Base-by-base conservation (phyloP, 2,113 vertebrate genomes). In the Polypterus senegalus region DNA sequence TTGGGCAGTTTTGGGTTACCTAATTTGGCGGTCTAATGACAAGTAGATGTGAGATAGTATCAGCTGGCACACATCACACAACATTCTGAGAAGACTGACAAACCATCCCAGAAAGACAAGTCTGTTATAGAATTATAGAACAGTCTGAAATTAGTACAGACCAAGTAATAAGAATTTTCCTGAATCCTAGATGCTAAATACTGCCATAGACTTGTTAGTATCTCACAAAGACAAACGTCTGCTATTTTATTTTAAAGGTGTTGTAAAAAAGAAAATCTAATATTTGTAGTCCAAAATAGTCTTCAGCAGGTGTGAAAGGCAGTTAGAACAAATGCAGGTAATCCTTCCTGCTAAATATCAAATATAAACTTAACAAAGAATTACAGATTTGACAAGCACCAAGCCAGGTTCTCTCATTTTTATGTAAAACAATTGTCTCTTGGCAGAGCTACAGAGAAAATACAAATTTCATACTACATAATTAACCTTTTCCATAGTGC, bases 1-100 rank as follows among this genome's bases (percentile, higher is more conserved):
- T 75, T 83, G 88, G 84, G 84, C 86, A 82, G 78, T 81, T 74
- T 85, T 74, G 71, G 81, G 80, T 84, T 81, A 83, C 83, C 66
- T 73, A 57, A 27, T 27, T 27, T 27, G 27, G 27, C 27, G 27
- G 27, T 27, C 27, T 27, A 27, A 27, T 27, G 27, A 27, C 27
- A 27, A 27, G 27, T 27, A 27, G 1, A 27, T 27, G 27, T 27
- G 27, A 27, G 27, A 27, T 27, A 27, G 27, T 27, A 27, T 27
- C 27, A 27, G 27, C 27, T 27, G 27, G 27, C 27, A 27, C 27
- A 27, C 27, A 27, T 27, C 27, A 27, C 27, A 27, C 27, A 27
- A 27, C 27, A 27, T 27, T 27, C 27, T 27, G 27, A 27, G 27
- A 27, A 27, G 27, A 27, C 27, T 27, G 27, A 27, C 27, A 27